Conservation (phyloP, 2,888 invertebrate species). For the Deilephila porcellus region DNA sequence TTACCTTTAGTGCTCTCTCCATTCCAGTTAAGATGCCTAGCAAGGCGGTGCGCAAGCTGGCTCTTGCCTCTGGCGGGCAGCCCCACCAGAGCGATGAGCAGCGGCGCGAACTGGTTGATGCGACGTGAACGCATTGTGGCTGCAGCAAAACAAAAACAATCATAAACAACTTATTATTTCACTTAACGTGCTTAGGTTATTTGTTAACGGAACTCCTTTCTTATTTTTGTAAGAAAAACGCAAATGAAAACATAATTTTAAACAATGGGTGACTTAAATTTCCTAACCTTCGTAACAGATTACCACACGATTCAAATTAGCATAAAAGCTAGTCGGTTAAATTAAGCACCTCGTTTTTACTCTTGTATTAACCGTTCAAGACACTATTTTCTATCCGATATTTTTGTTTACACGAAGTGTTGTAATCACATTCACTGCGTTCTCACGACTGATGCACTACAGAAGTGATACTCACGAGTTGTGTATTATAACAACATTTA, state of each 20-base stretch:
- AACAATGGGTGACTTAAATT: no score
- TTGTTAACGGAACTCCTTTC: no score
- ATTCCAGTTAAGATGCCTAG: slow-evolving; percentile 95
- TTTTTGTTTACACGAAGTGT: neutral
- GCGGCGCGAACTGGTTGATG: slow-evolving; percentile 85
- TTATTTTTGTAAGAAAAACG: no score
- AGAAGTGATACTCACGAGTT: neutral
- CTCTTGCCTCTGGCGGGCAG: slow-evolving; percentile 97
- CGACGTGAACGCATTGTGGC: slow-evolving; percentile 79
- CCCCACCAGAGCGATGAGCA: slow-evolving; percentile 95
- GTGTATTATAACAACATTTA: neutral
- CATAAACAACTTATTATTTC: neutral
- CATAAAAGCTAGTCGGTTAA: no score
- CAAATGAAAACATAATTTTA: no score
- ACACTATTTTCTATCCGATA: neutral
- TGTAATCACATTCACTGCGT: neutral
- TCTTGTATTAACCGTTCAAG: no score
- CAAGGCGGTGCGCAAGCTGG: slow-evolving; percentile 93
- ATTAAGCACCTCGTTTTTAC: no score
- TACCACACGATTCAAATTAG: no score
- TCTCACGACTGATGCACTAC: neutral
- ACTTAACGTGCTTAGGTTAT: no score
- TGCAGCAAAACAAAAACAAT: slow-evolving; percentile 56
- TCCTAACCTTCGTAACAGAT: no score
- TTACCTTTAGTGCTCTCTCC: slow-evolving; percentile 93